Conservation (phyloP, 1,140 invertebrate genomes). For the Hermatobates lingyangjiaoensis region DNA sequence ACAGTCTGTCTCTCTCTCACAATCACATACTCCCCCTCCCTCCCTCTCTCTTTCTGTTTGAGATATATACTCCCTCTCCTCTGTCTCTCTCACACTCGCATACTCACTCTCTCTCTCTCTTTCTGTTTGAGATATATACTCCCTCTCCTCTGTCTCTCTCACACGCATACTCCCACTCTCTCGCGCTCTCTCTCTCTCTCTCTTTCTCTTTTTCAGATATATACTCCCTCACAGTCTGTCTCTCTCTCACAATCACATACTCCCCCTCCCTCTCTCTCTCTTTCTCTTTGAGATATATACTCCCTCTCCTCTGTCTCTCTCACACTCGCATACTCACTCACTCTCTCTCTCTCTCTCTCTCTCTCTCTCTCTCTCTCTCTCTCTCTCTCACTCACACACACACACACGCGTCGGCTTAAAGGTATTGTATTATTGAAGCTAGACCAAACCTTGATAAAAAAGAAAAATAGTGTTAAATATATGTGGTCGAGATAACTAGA, state of each 20-base stretch:
- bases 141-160: neutral
- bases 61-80: neutral
- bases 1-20: neutral
- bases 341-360: no score
- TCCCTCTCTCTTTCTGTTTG: neutral
- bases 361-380: no score
- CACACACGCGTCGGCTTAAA: no score
- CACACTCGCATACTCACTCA: no score
- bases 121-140: neutral
- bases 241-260: neutral
- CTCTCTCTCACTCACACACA: no score
- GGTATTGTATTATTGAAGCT: no score
- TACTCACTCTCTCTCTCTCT: neutral
- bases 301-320: no score
- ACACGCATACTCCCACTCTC: neutral
- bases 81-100: neutral
- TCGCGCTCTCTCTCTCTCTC: conserved; percentile 1
- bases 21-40: neutral
- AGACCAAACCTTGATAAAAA: no score
- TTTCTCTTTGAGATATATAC: no score
- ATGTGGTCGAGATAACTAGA: no score
- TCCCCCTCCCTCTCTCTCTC: no score
- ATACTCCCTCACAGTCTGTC: neutral
- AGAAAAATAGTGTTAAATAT: no score
- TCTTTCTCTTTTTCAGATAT: neutral